phyloP scores from a whole-genome alignment of 2,113 vertebrate genomes.

The Urocitellus parryii region DNA sequence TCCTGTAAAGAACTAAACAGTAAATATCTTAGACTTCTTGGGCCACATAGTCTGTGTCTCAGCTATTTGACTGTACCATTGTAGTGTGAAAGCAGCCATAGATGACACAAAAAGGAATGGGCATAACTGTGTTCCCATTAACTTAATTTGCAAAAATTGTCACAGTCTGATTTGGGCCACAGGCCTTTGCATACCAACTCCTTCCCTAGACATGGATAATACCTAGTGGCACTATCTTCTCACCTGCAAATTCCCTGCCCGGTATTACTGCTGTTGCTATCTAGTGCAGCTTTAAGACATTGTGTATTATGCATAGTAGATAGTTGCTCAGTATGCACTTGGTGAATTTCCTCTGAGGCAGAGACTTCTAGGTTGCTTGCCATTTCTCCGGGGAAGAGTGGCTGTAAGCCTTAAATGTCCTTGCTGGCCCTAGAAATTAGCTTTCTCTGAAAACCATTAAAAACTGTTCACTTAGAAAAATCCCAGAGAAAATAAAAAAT shows the following conservation, averaged over 20 bases:
- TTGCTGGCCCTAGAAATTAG: background rate
- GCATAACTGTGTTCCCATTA: background rate
- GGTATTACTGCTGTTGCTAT: background rate
- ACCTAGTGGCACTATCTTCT: background rate
- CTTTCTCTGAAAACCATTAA: background rate
- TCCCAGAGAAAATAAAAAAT: background rate
- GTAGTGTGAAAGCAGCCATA: background rate
- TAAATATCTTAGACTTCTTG: background rate
- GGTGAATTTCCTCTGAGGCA: background rate
- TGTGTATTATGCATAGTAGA: background rate
- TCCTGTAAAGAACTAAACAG: background rate
- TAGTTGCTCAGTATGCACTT: background rate
- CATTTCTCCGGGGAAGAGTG: background rate
- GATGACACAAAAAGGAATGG: background rate
- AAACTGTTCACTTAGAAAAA: background rate
- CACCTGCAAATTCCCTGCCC: background rate
- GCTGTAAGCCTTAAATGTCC: background rate
- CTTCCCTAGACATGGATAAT: background rate
- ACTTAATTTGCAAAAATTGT: background rate
- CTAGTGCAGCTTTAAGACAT: background rate
- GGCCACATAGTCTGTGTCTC: background rate
- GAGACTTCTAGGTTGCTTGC: background rate
- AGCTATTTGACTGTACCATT: background rate
- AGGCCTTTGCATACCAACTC: no score
- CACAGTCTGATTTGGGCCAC: background rate